Conservation (phyloP, 2,797 vertebrate species). For the Rhinatrema bivittatum region DNA sequence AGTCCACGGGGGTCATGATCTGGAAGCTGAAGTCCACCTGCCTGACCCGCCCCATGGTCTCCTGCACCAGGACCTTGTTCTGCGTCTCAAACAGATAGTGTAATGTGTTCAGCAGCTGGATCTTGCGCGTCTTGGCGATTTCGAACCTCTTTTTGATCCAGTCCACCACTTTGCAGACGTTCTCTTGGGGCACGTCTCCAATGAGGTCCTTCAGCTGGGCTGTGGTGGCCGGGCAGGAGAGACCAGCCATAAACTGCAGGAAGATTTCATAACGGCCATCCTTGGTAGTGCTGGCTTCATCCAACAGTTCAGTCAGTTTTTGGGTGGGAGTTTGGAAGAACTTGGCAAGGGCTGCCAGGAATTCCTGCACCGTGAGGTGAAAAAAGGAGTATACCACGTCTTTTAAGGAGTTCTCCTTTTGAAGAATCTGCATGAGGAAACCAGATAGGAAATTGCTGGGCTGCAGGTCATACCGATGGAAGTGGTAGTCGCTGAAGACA, state of each 20-base stretch:
- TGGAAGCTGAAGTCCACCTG: constrained; percentile 1
- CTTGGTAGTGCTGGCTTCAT: background rate
- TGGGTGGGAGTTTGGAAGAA: background rate
- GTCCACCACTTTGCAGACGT: background rate
- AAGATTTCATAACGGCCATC: constrained; percentile 8
- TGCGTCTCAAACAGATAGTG: constrained; percentile 4
- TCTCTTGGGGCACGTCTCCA: background rate
- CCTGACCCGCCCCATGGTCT: background rate
- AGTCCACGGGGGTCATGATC: background rate
- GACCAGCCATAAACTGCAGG: constrained; percentile 1
- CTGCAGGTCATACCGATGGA: background rate
- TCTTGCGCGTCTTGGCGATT: background rate
- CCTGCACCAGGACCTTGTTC: background rate
- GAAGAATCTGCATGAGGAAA: background rate
- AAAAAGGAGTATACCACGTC: background rate
- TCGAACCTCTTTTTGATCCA: background rate
- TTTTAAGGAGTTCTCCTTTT: background rate
- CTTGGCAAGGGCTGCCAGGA: background rate
- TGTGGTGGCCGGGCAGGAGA: background rate
- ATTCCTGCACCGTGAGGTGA: background rate
- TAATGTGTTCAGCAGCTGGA: background rate
- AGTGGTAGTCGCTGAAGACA: background rate
- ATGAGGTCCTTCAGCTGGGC: background rate
- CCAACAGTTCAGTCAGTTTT: background rate
- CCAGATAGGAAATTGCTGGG: background rate